Base-by-base conservation (phyloP, 2,888 invertebrate genomes). In the Invenusta paracnida region DNA sequence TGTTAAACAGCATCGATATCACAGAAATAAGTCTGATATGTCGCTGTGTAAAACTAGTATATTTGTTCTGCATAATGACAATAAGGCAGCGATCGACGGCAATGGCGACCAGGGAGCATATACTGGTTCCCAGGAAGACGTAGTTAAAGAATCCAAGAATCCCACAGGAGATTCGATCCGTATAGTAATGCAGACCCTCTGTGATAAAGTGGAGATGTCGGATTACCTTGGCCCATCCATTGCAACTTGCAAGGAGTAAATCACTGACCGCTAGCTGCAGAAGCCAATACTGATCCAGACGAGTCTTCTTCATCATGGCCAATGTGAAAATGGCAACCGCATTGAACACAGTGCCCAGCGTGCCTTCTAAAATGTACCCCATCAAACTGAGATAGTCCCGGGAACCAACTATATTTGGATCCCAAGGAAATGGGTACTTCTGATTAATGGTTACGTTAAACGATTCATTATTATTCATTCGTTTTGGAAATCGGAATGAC, bases 51-150 rank as follows among this genome's bases (percentile, higher is more conserved):
- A 73, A 73, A 23, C 73, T 23, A 2, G 73, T 73, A 23, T 73
- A 73, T 23, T 73, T 73, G 25, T 23, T 73, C 73, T 73, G 73
- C 17, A n/a, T 13, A 13, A 25, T 23, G 73, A 73, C 23, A 23
- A 73, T 73, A 73, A 73, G 73, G 27, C 73, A 73, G 27, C 73
- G 73, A 73, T 73, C 73, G 17, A 73, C 73, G 23, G 73, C 73
- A 73, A 73, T 73, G 23, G 73, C 17, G 2, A 23, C 25, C 27
- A 73, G 27, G 17, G 23, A 2, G 2, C 5, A 2, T 2, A 23
- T 73, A 23, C 17, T 73, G 5, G 25, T 73, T 2, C 73, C 73
- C 2, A 73, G 27, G 23, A 73, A 73, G 27, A 73, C 23, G 25
- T 73, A 73, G 73, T 73, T 73, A 23, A 73, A 73, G 17, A 23